Evolutionary conservation across 2,888 invertebrate genomes (phyloP).

Genomic region (Mythimna lalbum): DNA sequence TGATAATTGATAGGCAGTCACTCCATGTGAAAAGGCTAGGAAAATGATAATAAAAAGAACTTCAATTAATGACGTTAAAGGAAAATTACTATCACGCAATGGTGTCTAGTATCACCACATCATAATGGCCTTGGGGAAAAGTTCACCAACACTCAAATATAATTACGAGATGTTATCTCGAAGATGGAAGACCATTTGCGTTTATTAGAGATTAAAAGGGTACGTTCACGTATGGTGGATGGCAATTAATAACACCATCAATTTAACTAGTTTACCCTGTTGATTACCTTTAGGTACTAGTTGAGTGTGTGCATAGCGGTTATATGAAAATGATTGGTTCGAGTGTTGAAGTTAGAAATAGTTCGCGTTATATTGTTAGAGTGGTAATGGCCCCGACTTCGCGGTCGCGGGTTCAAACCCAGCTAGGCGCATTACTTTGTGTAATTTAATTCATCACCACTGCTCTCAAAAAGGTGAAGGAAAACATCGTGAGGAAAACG

Average conservation of each 20-base stretch:
- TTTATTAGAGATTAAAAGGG: constrained; percentile 63
- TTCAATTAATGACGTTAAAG: constrained; percentile 45
- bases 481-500: too few species aligned
- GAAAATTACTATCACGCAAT: constrained; percentile 57
- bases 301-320: constrained; percentile 14
- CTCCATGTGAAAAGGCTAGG: too few species aligned
- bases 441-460: too few species aligned
- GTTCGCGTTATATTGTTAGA: too few species aligned
- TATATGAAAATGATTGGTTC: constrained; percentile 46
- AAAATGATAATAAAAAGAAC: background rate
- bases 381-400: too few species aligned
- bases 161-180: constrained; percentile 70
- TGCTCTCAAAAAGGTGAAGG: too few species aligned
- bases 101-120: constrained; percentile 43
- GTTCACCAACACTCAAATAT: constrained; percentile 61
- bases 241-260: constrained; percentile 59
- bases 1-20: too few species aligned
- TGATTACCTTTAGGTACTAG: constrained; percentile 42
- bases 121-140: constrained; percentile 61
- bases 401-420: too few species aligned
- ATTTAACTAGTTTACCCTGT: constrained; percentile 58
- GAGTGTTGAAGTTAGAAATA: too few species aligned
- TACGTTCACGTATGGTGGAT: constrained; percentile 52
- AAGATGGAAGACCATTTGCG: constrained; percentile 63
- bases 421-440: too few species aligned